Base-by-base conservation (phyloP, 2,888 invertebrate genomes). In the Flexamia atlantica region DNA sequence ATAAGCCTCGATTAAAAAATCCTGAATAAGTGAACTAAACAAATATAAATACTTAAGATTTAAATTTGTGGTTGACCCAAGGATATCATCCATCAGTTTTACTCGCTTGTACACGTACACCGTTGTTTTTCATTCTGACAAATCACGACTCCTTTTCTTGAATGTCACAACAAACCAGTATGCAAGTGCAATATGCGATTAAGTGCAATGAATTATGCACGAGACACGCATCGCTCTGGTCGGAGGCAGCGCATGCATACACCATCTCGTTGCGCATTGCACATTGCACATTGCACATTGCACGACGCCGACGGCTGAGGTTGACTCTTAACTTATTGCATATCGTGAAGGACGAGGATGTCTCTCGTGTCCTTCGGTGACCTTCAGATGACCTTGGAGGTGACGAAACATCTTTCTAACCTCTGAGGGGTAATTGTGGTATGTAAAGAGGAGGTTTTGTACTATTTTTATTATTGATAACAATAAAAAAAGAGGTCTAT, bases 291-390 rank as follows among this genome's bases (percentile, higher is more conserved):
- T 17, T 50, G 53, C 53, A 53, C 53, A 23, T n/a, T 23, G 20
- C 53, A 53, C 53, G 53, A 23, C 53, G 53, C n/a, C n/a, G 14
- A 46, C 14, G 46, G n/a, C 12, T 46, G 36, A 36, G 36, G 36
- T 36, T 36, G 5, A 36, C 36, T 46, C 46, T 46, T n/a, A 23
- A 53, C 23, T 20, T 53, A 53, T 23, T n/a, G 53, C 53, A 53
- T 2, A 23, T 23, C 53, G 53, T 53, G 53, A 53, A 53, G 53
- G 53, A 53, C 53, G 53, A 14, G 23, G 53, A 53, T 53, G 53
- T 53, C 53, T 53, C 53, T 53, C 53, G 53, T 53, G 53, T 9
- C 53, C 53, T 53, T 53, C 3, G 4, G 10, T 14, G 53, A 53
- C 53, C 53, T 53, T 53, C 20, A n/a, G 2, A 17, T 50, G 50